Base-by-base conservation (phyloP, 1,140 invertebrate species). In the Globodera ellingtonae region DNA sequence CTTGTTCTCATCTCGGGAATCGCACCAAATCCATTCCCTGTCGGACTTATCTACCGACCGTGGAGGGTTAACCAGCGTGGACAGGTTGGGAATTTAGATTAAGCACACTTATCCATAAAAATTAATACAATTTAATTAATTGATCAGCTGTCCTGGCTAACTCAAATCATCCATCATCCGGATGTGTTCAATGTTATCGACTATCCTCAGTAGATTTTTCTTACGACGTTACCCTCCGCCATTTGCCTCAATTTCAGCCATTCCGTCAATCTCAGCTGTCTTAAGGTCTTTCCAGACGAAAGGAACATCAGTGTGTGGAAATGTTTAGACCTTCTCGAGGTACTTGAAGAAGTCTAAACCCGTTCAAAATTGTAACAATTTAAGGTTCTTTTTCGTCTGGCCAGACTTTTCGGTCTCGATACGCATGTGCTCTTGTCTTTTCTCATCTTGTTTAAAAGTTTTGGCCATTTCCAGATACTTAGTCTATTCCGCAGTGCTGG, bases 171-270 rank as follows among this genome's bases (percentile, higher is more conserved):
- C 1, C 89, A 90, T 46, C 93, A 95, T 91, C 93, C 94, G 0
- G 96, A 98, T 90, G 92, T 98, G 52, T 97, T 98, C 90, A 95
- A 94, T 88, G 95, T 98, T 89, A 93, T 94, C 72, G 96, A 98
- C 90, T 94, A 95, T 90, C 93, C 94, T 0, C 95, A 93, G 52
- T 52, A 52, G 15, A 52, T 52, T 52, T 13, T 52, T 52, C 15
- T 52, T 15, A 52, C 3, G 15, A 52, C 52, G 15, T 52, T 52
- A 52, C 15, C 15, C 4, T 52, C 52, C 9, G 9, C 6, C 15
- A 4, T 8, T 52, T 52, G 2, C 15, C 52, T 35, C 35, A 35
- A 35, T 35, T 52, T 52, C 6, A 52, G 52, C 89, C 93, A 93
- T 84, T 92, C 94, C 8, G 94, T 96, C 4, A 91, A 93, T 1